A percentile compares a stretch with the other conserved stretches of the same genome.
Conservation (phyloP, 2,888 invertebrate genomes). For the Cylloceria caligata region DNA sequence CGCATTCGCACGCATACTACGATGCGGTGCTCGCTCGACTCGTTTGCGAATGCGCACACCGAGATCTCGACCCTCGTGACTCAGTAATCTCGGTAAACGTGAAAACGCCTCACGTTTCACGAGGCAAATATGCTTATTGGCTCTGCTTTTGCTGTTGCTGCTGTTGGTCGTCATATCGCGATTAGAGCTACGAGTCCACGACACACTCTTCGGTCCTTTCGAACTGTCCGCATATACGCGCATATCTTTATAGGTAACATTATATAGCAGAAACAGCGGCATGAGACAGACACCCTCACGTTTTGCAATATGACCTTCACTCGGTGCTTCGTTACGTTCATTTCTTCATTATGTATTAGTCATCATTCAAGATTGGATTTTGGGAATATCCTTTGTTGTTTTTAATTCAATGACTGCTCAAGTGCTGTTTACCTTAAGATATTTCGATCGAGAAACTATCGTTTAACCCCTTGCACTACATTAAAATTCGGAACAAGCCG, state of each 20-base stretch:
- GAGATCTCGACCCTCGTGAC: constrained; percentile 28
- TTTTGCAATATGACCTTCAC: constrained; percentile 7
- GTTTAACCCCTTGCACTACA: no score
- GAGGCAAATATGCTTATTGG: constrained; percentile 23
- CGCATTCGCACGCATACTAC: constrained; percentile 4
- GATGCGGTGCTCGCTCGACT: background rate
- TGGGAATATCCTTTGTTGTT: background rate
- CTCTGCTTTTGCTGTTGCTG: constrained; percentile 24
- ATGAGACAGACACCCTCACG: constrained; percentile 25
- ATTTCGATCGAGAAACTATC: no score
- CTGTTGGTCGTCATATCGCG: constrained; percentile 29
- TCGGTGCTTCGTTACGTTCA: constrained; percentile 7
- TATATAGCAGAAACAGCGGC: background rate
- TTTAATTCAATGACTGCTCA: background rate
- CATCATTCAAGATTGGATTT: constrained; percentile 2
- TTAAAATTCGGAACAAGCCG: no score
- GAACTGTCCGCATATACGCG: background rate
- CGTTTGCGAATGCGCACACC: background rate
- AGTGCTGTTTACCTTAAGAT: background rate
- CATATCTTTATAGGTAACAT: background rate
- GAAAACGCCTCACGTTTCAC: constrained; percentile 36
- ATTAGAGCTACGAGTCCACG: constrained; percentile 19
- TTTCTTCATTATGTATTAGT: background rate
- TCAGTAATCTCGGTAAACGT: constrained; percentile 34
- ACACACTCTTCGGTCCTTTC: constrained; percentile 12